Percentiles rank a stretch among this genome's conserved stretches.
Conservation (phyloP, 2,888 invertebrate species). For the Andrena minutula region DNA sequence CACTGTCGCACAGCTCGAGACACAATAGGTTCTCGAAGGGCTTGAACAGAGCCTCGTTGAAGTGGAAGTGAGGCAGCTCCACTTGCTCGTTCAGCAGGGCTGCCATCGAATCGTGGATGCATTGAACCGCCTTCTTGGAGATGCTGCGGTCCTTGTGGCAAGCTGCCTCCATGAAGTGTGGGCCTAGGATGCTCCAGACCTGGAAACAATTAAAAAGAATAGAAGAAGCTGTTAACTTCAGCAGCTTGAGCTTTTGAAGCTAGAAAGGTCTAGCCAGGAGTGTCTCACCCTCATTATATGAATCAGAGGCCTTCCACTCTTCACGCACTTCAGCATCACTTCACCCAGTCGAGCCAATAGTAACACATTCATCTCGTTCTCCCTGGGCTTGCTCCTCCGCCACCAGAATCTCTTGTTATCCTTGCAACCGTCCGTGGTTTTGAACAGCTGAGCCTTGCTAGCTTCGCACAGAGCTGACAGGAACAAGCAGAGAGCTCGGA, state of each 20-base stretch:
- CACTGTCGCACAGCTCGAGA: constrained; percentile 96
- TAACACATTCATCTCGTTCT: constrained; percentile 84
- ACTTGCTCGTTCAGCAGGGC: constrained; percentile 94
- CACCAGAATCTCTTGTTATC: constrained; percentile 82
- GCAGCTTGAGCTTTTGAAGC: background rate
- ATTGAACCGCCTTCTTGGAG: constrained; percentile 95
- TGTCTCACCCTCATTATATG: constrained; percentile 92
- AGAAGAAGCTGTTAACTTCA: background rate
- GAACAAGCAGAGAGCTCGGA: constrained; percentile 94
- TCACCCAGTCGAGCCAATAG: constrained; percentile 94
- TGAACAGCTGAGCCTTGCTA: constrained; percentile 90
- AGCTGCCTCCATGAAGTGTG: constrained; percentile 98
- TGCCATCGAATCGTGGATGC: constrained; percentile 96
- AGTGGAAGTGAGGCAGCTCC: constrained; percentile 97
- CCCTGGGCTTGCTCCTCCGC: constrained; percentile 81
- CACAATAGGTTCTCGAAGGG: constrained; percentile 98
- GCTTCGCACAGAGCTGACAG: constrained; percentile 93
- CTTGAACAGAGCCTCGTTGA: constrained; percentile 97
- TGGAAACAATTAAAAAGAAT: constrained; percentile 33
- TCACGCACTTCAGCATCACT: constrained; percentile 94
- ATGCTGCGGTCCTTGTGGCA: constrained; percentile 95
- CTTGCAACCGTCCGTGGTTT: constrained; percentile 76
- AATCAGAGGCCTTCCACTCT: constrained; percentile 94
- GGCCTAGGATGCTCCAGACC: constrained; percentile 96
- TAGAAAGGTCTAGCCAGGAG: background rate